Conservation (phyloP, 1,140 invertebrate genomes). For the Aphis craccivora region DNA sequence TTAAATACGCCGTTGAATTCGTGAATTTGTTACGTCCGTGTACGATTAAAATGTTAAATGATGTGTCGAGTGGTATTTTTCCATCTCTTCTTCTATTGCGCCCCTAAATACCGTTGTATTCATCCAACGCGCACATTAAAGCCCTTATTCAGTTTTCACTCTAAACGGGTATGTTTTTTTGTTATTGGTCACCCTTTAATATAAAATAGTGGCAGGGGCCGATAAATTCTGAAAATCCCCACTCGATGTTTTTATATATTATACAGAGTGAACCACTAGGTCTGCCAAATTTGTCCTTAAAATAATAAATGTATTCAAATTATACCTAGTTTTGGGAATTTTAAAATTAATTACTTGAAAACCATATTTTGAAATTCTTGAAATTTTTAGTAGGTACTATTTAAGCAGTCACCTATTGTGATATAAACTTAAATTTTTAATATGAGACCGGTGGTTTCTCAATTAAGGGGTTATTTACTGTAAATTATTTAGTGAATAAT, state of each 20-base stretch:
- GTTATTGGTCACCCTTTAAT: not conserved
- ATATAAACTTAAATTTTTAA: too few relatives aligned
- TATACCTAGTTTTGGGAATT: too few relatives aligned
- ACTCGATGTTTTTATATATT: not conserved
- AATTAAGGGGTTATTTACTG: too few relatives aligned
- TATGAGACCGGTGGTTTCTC: too few relatives aligned
- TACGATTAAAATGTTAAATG: not conserved
- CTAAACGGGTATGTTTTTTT: not conserved
- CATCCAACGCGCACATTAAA: not conserved
- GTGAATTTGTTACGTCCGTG: not conserved
- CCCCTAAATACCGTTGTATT: too few relatives aligned
- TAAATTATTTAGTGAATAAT: too few relatives aligned
- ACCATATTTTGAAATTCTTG: too few relatives aligned
- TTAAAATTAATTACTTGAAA: too few relatives aligned
- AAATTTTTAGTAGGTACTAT: too few relatives aligned
- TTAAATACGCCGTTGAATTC: not conserved
- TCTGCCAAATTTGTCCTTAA: too few relatives aligned
- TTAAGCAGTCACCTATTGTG: too few relatives aligned
- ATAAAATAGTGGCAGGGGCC: not conserved
- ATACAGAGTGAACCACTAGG: not conserved
- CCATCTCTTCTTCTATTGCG: not conserved
- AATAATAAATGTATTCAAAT: too few relatives aligned
- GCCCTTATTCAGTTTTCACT: not conserved
- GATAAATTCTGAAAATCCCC: not conserved
- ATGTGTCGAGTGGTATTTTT: not conserved